Evolutionary conservation across 2,888 invertebrate species (phyloP).

Genomic region (Spodoptera exigua): DNA sequence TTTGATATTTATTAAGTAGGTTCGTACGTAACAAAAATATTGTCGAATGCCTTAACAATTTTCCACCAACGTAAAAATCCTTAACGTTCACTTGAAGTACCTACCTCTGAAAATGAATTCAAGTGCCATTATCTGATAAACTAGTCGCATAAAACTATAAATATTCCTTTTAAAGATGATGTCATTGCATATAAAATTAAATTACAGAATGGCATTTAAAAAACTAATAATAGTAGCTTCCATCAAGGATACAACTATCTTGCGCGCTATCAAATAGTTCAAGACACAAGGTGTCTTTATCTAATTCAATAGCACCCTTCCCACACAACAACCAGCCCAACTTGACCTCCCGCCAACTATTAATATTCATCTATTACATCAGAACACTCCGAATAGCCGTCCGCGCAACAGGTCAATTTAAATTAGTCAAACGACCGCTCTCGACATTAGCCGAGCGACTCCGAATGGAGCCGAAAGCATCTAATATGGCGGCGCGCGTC

Average conservation of each 20-base stretch:
- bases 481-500: constrained; percentile 83
- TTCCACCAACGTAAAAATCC: no score
- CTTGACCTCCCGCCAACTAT: constrained; percentile 62
- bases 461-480: constrained; percentile 76
- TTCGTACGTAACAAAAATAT: no score
- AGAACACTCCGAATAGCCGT: constrained; percentile 35
- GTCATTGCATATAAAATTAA: constrained; percentile 32
- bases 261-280: constrained; percentile 73
- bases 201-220: constrained; percentile 41
- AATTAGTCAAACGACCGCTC: constrained; percentile 64
- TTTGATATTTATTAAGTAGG: no score
- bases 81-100: no score
- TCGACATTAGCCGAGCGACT: constrained; percentile 66
- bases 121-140: constrained; percentile 11
- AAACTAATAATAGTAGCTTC: constrained; percentile 56
- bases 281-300: constrained; percentile 80
- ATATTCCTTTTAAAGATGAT: constrained; percentile 29
- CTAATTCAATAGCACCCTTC: constrained; percentile 78
- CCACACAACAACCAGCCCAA: constrained; percentile 64
- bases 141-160: constrained; percentile 9
- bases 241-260: constrained; percentile 64
- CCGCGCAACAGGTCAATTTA: constrained; percentile 62
- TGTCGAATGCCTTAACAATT: no score
- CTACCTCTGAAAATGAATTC: constrained; percentile 5
- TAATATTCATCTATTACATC: constrained; percentile 47